A percentile compares a stretch with the other conserved stretches of the same genome.
Conservation (phyloP, 2,797 vertebrate species). For the Lepilemur septentrionalis region DNA sequence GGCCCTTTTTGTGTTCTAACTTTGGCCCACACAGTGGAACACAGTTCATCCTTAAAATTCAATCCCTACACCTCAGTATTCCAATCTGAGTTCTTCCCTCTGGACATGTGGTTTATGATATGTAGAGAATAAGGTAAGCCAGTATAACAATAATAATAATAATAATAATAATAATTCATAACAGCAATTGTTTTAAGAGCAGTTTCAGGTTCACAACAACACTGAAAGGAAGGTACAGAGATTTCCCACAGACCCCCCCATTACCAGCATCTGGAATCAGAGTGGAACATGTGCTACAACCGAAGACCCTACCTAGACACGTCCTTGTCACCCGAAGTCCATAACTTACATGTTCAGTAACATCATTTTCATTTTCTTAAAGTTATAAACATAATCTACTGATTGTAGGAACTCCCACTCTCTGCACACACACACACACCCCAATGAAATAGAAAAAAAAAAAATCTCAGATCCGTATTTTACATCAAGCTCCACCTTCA, state of each 20-base stretch:
- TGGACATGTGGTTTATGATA: background rate
- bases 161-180: background rate
- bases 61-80: background rate
- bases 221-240: background rate
- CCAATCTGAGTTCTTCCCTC: background rate
- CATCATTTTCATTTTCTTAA: background rate
- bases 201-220: background rate
- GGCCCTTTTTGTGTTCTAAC: background rate
- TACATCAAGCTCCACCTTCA: conserved; percentile 37
- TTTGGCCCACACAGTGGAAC: background rate
- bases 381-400: conserved; percentile 17
- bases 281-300: background rate
- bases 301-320: background rate
- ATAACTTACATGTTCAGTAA: background rate
- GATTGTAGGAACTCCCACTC: background rate
- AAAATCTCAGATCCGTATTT: background rate
- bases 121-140: background rate
- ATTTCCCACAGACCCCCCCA: background rate
- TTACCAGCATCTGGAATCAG: background rate
- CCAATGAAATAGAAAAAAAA: background rate
- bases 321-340: background rate
- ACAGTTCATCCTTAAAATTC: background rate
- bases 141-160: no score
- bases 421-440: no score
- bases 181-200: background rate